Percentiles rank a stretch among this genome's conserved stretches.
Conservation (phyloP, 2,113 vertebrate genomes). For the Chamaetylas fuelleborni region DNA sequence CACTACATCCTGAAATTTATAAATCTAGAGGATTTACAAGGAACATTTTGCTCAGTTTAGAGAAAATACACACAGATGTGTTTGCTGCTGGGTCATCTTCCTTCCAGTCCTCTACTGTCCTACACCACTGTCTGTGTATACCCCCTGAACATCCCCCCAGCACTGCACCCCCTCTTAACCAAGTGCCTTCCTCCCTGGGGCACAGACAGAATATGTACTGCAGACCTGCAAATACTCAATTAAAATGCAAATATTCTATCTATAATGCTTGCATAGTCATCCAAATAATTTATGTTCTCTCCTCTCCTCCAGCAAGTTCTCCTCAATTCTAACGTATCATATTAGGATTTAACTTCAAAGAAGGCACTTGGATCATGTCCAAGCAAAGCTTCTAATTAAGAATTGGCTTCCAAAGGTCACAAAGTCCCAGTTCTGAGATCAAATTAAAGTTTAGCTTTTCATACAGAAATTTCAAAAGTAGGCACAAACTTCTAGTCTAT, state of each 20-base stretch:
- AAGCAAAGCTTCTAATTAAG: conserved; percentile 3
- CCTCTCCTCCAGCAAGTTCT: background rate
- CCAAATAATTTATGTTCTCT: background rate
- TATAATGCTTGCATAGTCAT: background rate
- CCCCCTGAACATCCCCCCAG: accelerated
- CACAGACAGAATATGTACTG: background rate
- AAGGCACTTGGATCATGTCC: background rate
- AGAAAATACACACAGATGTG: background rate
- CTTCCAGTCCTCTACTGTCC: background rate
- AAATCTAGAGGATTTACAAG: no score
- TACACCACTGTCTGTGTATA: background rate
- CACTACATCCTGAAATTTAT: background rate
- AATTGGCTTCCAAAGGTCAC: background rate
- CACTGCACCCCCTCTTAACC: background rate
- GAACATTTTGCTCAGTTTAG: background rate
- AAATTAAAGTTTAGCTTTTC: background rate
- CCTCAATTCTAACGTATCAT: background rate
- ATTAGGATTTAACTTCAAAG: background rate
- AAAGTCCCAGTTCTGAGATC: background rate
- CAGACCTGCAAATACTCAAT: background rate
- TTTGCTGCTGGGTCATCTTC: background rate
- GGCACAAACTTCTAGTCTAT: background rate
- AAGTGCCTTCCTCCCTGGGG: background rate
- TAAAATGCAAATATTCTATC: background rate
- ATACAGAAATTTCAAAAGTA: background rate